phyloP scores from a whole-genome alignment of 2,888 invertebrate species.

The Cremastobaeus sp. region DNA sequence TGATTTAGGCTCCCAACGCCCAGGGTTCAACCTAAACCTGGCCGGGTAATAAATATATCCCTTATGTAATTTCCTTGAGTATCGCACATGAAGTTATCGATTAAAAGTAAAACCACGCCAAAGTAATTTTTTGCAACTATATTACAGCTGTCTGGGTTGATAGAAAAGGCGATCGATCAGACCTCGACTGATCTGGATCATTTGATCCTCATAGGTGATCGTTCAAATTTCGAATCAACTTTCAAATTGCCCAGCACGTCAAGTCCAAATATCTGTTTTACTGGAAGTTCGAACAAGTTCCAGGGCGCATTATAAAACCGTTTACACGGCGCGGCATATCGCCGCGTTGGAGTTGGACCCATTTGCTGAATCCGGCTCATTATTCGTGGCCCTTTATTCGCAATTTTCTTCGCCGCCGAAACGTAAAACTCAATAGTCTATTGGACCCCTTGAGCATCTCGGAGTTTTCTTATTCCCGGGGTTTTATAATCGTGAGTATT shows the following conservation, averaged over 20 bases:
- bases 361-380: slow-evolving; percentile 7
- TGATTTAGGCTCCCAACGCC: no score
- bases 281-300: no score
- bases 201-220: no score
- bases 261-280: no score
- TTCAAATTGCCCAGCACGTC: no score
- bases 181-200: no score
- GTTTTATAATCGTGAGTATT: slow-evolving; percentile 37
- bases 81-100: slow-evolving; percentile 24
- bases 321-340: no score
- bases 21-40: no score
- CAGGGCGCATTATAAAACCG: no score
- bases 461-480: slow-evolving; percentile 40
- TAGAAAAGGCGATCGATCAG: no score
- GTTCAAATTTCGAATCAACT: no score
- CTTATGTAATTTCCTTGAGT: slow-evolving; percentile 19
- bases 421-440: slow-evolving; percentile 26
- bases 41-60: slow-evolving; percentile 31
- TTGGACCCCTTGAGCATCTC: slow-evolving; percentile 20
- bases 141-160: slow-evolving; percentile 31
- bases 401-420: slow-evolving; percentile 2
- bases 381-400: slow-evolving; percentile 37
- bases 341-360: no score
- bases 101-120: slow-evolving; percentile 19
- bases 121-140: slow-evolving; percentile 24